Evolutionary conservation across 2,113 vertebrate genomes (phyloP), one percentile per base, ranked within the genome.

Genomic region (Astatoreochromis straeleni): DNA sequence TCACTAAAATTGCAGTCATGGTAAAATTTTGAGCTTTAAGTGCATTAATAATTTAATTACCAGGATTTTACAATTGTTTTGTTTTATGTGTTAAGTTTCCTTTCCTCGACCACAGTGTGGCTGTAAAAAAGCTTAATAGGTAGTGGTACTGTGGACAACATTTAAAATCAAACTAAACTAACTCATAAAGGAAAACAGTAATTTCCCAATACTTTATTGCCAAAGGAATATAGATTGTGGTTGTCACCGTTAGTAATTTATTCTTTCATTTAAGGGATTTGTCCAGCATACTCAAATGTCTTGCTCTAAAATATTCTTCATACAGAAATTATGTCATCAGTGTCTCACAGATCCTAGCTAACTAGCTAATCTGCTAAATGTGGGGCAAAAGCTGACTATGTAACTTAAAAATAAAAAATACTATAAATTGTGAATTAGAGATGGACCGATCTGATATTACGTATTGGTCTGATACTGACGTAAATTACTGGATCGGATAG

Each of bases 391-490:
- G 29, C 29, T 58, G 55, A 58, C 55, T 19, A 33, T 63, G 3
- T 33, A 63, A 63, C 29, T 63, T 63, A 63, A 63, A 63, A 63
- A 35, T 63, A 31, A 58, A 57, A 57, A 57, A 31, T 19, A 60
- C 8, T 17, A 60, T 33, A 33, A 60, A 31, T 31, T 60, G 0
- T 17, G 57, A 33, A n/a, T 11, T 57, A 14, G 54, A 57, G 0
- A 57, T 14, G 54, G 24, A 57, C 21, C 7, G 0, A 55, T 55
- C 24, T 7, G 54, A 57, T 57, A 57, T 57, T 57, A 57, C 24
- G 0, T 57, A 57, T 26, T 0, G 12, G 54, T 14, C 54, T 7
- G 21, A 55, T 55, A 26, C 12, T 26, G 54, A 55, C 1, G 0
- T 14, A 55, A 55, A 26, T 55, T 26, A 55, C 54, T 55, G 12